A percentile compares a stretch with the other conserved stretches of the same genome.
Conservation (phyloP, 1,140 invertebrate genomes). For the Arion vulgaris region DNA sequence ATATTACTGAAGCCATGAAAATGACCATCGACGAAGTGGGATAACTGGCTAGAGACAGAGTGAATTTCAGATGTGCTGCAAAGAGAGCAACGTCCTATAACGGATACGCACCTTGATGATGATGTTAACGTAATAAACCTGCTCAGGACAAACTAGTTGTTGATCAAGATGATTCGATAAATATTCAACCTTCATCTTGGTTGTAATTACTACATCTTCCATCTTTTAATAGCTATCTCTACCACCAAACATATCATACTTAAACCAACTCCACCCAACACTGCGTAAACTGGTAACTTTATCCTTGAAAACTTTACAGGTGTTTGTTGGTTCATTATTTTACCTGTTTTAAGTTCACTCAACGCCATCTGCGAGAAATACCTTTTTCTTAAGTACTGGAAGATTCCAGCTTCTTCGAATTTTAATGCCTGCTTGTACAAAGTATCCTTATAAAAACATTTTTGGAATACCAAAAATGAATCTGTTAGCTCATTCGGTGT, state of each 20-base stretch:
- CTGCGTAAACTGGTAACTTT: not conserved
- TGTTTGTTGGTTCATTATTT: not conserved
- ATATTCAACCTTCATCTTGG: too few relatives aligned
- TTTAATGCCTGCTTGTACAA: not conserved
- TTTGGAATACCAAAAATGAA: not conserved
- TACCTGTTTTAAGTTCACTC: not conserved
- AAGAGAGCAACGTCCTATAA: too few relatives aligned
- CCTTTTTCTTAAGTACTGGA: not conserved
- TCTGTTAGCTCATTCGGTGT: too few relatives aligned
- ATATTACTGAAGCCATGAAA: too few relatives aligned
- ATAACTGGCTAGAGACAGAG: too few relatives aligned
- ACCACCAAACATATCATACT: not conserved
- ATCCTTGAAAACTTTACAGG: not conserved
- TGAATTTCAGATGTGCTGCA: too few relatives aligned
- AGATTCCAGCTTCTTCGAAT: constrained; percentile 10
- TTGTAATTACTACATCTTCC: too few relatives aligned
- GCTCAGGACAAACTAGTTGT: too few relatives aligned
- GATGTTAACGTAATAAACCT: too few relatives aligned
- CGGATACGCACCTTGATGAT: too few relatives aligned
- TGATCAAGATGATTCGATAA: too few relatives aligned
- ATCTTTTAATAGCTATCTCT: not conserved
- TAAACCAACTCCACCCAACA: not conserved
- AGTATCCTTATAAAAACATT: not conserved
- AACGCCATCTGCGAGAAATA: not conserved
- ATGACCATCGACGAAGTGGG: too few relatives aligned